phyloP scores from a whole-genome alignment of 2,888 invertebrate genomes.

The Thymelicus lineola region DNA sequence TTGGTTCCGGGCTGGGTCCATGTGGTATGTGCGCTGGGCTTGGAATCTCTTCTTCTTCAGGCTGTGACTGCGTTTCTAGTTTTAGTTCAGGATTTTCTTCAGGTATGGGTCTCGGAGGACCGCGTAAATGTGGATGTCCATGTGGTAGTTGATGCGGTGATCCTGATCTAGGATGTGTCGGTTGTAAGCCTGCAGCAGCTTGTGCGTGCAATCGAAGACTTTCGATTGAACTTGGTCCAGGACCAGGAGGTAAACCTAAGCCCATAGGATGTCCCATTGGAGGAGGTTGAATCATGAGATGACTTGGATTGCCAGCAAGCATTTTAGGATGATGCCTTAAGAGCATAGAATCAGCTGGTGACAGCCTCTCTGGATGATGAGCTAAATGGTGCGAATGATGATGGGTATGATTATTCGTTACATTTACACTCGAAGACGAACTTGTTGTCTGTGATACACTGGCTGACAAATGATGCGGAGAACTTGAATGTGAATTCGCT shows the following conservation, averaged over 20 bases:
- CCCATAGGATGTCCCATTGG: slow-evolving; percentile 87
- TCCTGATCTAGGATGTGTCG: slow-evolving; percentile 76
- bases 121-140: slow-evolving; percentile 81
- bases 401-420: slow-evolving; percentile 87
- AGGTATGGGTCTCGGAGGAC: slow-evolving; percentile 70
- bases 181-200: slow-evolving; percentile 85
- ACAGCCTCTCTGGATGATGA: slow-evolving; percentile 88
- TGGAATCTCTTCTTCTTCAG: slow-evolving; percentile 92
- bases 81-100: slow-evolving; percentile 84
- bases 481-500: slow-evolving; percentile 74
- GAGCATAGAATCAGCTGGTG: slow-evolving; percentile 85
- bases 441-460: slow-evolving; percentile 83
- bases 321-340: slow-evolving; percentile 81
- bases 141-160: slow-evolving; percentile 83
- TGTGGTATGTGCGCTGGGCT: slow-evolving; percentile 92
- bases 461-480: slow-evolving; percentile 83
- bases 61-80: slow-evolving; percentile 86
- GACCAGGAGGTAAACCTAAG: slow-evolving; percentile 82
- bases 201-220: slow-evolving; percentile 91
- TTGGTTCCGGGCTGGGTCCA: slow-evolving; percentile 96
- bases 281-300: slow-evolving; percentile 88
- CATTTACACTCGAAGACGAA: slow-evolving; percentile 81
- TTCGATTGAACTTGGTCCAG: slow-evolving; percentile 88
- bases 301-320: slow-evolving; percentile 84
- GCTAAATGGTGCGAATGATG: slow-evolving; percentile 87